Evolutionary conservation across 35 echinoderm and acorn worm species (phyloP).

Genomic region (Ophiothrix spiculata): DNA sequence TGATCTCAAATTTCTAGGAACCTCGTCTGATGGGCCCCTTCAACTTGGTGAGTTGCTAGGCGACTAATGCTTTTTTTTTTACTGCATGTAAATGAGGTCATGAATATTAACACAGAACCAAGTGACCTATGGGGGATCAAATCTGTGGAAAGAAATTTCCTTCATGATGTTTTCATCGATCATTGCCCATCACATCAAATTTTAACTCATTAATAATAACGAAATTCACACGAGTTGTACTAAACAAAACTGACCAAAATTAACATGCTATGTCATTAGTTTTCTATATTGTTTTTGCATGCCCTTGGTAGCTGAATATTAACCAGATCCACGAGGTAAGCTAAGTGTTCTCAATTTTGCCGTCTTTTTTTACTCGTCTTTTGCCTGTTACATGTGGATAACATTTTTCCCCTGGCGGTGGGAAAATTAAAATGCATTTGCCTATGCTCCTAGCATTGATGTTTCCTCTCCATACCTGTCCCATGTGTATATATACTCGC

Average conservation of each 20-base stretch:
- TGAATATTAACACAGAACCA: slow-evolving; percentile 7
- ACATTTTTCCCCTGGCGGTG: neutral
- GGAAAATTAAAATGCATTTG: neutral
- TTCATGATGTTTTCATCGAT: too few species aligned
- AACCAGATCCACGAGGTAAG: slow-evolving; percentile 10
- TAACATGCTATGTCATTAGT: slow-evolving; percentile 1
- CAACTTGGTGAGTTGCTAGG: neutral
- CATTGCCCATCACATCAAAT: neutral
- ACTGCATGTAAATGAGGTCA: slow-evolving; percentile 10
- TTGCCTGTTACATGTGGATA: neutral
- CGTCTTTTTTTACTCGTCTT: too few species aligned
- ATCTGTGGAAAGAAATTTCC: neutral
- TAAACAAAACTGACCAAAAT: neutral
- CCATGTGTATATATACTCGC: too few species aligned
- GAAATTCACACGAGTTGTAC: neutral
- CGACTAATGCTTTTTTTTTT: neutral
- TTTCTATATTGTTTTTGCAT: neutral
- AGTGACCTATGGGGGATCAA: neutral
- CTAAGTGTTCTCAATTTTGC: neutral
- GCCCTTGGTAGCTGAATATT: slow-evolving; percentile 12
- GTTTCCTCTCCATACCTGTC: neutral
- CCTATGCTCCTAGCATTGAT: neutral
- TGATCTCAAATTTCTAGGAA: slow-evolving; percentile 9
- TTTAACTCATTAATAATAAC: neutral
- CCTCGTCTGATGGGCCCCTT: neutral